Base-by-base conservation (phyloP, 1,140 invertebrate species). In the Drosophila nikananu region DNA sequence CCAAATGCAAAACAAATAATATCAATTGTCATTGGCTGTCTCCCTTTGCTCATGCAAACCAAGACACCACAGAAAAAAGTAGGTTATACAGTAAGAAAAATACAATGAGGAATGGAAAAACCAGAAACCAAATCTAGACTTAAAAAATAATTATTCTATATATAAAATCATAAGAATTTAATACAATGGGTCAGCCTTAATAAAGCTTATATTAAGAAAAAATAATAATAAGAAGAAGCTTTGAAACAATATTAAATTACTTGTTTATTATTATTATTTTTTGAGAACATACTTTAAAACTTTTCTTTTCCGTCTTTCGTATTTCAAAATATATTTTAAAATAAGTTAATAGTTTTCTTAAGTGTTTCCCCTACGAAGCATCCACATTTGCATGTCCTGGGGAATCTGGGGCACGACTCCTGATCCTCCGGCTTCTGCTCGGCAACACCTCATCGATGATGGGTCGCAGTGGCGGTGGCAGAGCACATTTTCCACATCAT, bases 401-500 rank as follows among this genome's bases (percentile, higher is more conserved):
- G 39, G 46, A 61, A 74, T 75, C 72, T 75, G 72, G 72, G 71
- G 37, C 75, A 79, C 61, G 76, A 72, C 66, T 64, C 66, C 54
- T 79, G 77, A 79, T 79, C 76, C 58, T 63, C 39, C 44, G n/a
- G 75, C 44, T 77, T 57, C 63, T 62, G 49, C 74, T 78, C 30
- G 80, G 76, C 74, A 79, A 81, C 77, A 83, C 83, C 76, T 70
- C 51, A 74, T 74, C 71, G 55, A 73, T 74, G 68, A 74, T 73
- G 71, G 71, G 67, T 71, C 51, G 76, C 54, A 13, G 63, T 62
- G 57, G 19, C 27, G 25, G 19, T 65, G 62, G 37, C 73, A 75
- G 71, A 76, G 74, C 91, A 87, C 81, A 91, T 91, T 91, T 91
- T 91, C 89, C 89, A 91, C 84, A 89, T 91, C 89, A 91, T 91